Evolutionary conservation across 2,888 invertebrate genomes (phyloP).

Genomic region (Synergus gifuensis): DNA sequence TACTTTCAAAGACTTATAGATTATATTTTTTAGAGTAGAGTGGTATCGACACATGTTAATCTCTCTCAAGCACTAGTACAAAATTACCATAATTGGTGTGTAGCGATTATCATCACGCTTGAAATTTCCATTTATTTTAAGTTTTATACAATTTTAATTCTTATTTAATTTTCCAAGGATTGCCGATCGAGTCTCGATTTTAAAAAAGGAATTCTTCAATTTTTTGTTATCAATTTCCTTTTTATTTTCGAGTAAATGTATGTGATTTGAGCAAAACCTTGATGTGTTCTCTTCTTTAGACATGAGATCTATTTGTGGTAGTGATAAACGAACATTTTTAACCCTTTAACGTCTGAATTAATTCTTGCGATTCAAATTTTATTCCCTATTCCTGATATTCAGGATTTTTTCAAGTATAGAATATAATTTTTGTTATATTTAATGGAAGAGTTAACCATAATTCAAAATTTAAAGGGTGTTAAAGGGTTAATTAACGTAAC

Average conservation of each 20-base stretch:
- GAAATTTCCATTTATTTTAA: slow-evolving; percentile 29
- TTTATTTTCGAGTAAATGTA: not conserved
- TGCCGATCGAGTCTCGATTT: not conserved
- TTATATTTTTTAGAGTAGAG: slow-evolving; percentile 62
- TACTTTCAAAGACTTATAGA: slow-evolving; percentile 65
- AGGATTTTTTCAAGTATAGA: no score
- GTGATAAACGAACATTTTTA: not conserved
- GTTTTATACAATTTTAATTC: not conserved
- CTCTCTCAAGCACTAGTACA: slow-evolving; percentile 61
- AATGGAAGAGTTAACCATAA: no score
- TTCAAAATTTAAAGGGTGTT: no score
- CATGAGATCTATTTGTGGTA: not conserved
- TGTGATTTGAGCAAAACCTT: not conserved
- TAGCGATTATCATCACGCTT: slow-evolving; percentile 46
- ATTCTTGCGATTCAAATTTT: no score
- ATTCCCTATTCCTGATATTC: no score
- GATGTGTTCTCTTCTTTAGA: not conserved
- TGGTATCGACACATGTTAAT: slow-evolving; percentile 52
- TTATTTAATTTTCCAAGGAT: not conserved
- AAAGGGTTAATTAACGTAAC: not conserved
- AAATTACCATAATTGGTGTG: slow-evolving; percentile 59
- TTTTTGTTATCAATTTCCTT: not conserved
- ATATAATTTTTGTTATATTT: no score
- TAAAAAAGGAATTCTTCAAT: no score
- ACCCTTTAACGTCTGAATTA: no score